Evolutionary conservation across 1,140 invertebrate species (phyloP).

Genomic region (Neodiprion lecontei): DNA sequence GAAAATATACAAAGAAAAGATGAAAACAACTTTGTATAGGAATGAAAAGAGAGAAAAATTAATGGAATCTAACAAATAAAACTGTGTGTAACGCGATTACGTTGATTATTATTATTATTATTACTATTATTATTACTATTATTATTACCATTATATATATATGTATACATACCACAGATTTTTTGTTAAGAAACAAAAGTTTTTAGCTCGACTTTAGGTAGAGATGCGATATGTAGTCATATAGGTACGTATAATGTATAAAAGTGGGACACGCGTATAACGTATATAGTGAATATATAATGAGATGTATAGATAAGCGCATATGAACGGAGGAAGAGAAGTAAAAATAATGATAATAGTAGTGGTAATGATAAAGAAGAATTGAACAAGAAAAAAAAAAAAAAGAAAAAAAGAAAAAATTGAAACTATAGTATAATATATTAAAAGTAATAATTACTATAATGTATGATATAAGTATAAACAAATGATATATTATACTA

Average conservation of each 20-base stretch:
- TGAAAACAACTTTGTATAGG: too few species aligned
- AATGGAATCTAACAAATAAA: too few species aligned
- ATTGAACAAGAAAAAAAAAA: constrained; percentile 13
- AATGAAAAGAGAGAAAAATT: too few species aligned
- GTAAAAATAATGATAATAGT: constrained; percentile 21
- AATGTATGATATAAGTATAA: background rate
- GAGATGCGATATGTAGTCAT: constrained; percentile 33
- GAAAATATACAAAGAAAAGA: background rate
- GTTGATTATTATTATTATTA: constrained; percentile 37
- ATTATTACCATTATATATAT: constrained; percentile 38
- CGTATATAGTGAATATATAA: too few species aligned
- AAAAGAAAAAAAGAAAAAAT: constrained; percentile 18
- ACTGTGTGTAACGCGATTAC: too few species aligned
- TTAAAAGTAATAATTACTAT: constrained; percentile 31
- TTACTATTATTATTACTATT: constrained; percentile 22
- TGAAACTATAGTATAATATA: constrained; percentile 27
- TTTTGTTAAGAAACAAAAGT: constrained; percentile 39
- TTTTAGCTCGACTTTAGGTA: background rate
- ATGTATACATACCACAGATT: constrained; percentile 38
- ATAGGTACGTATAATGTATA: too few species aligned
- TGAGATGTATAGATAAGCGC: too few species aligned
- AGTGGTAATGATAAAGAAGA: constrained; percentile 22
- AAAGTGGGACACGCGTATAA: too few species aligned
- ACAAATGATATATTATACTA: constrained; percentile 37
- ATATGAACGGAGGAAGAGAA: constrained; percentile 4